These are phyloP conservation scores for Pitta sordida DNA, from an alignment of 2,113 vertebrate species.

Conservation along the genomic window DNA sequence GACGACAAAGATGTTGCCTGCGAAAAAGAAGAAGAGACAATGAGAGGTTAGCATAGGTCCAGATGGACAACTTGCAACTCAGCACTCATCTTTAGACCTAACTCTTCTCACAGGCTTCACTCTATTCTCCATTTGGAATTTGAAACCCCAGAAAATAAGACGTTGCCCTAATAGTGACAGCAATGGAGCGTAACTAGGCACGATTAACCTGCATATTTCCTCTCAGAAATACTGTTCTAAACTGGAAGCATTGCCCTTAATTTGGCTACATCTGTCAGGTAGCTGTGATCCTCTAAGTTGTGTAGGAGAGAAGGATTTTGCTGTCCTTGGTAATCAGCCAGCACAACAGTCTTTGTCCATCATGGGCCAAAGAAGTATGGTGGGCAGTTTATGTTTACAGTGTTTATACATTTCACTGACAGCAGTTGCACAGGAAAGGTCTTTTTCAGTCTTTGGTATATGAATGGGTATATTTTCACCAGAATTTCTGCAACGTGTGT, in stretches of 20 bases:
- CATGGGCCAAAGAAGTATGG: background rate
- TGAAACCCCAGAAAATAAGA: background rate
- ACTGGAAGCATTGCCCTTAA: background rate
- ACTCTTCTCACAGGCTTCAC: background rate
- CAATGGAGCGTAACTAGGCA: background rate
- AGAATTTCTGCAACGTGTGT: background rate
- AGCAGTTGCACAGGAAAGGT: background rate
- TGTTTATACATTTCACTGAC: background rate
- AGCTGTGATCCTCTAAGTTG: background rate
- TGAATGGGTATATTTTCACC: background rate
- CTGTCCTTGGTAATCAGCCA: background rate
- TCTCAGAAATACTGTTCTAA: background rate
- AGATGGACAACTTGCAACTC: background rate
- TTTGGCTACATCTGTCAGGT: background rate
- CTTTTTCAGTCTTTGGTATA: background rate
- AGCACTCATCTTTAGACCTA: background rate
- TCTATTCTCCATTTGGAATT: background rate
- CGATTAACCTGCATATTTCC: background rate
- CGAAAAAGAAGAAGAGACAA: background rate
- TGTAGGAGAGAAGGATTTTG: background rate
- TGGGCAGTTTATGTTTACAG: background rate
- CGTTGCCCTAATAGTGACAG: background rate
- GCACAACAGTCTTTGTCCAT: background rate
- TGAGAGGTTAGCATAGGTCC: background rate
- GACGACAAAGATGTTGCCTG: conserved; percentile 86